phyloP scores from a whole-genome alignment of 2,113 vertebrate genomes.

The Romanogobio albipinnatus region DNA sequence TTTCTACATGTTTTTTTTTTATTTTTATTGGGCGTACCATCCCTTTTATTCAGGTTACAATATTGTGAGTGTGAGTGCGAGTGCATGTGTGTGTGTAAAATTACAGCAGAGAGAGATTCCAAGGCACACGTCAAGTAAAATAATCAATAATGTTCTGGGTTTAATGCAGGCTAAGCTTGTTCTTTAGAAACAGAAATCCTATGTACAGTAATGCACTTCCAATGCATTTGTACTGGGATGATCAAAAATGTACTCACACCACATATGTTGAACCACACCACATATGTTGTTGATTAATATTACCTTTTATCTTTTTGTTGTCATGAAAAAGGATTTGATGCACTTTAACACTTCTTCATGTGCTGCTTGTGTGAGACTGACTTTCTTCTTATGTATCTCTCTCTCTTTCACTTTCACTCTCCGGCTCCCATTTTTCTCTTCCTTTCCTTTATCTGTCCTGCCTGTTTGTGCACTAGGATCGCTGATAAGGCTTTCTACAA shows the following conservation, averaged over 20 bases:
- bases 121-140: background rate
- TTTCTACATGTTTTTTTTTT: too few relatives aligned
- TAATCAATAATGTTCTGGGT: background rate
- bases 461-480: conserved; percentile 84
- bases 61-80: background rate
- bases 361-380: conserved; percentile 35
- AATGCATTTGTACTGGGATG: too few relatives aligned
- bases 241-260: too few relatives aligned
- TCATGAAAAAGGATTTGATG: background rate
- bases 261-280: background rate
- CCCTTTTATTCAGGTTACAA: background rate
- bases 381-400: conserved; percentile 53
- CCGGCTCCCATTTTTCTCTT: conserved; percentile 28
- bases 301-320: conserved; percentile 18
- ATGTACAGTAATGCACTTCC: background rate
- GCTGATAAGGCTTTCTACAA: conserved; percentile 99
- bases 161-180: background rate
- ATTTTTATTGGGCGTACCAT: background rate
- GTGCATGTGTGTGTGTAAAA: too few relatives aligned
- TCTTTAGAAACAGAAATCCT: background rate
- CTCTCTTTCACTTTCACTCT: conserved; percentile 57
- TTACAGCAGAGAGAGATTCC: background rate
- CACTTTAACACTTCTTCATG: conserved; percentile 35
- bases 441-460: conserved; percentile 66
- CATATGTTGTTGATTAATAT: background rate